Evolutionary conservation across 2,113 vertebrate genomes (phyloP), one percentile per base, ranked within the genome.

Genomic region (Girardinichthys multiradiatus): DNA sequence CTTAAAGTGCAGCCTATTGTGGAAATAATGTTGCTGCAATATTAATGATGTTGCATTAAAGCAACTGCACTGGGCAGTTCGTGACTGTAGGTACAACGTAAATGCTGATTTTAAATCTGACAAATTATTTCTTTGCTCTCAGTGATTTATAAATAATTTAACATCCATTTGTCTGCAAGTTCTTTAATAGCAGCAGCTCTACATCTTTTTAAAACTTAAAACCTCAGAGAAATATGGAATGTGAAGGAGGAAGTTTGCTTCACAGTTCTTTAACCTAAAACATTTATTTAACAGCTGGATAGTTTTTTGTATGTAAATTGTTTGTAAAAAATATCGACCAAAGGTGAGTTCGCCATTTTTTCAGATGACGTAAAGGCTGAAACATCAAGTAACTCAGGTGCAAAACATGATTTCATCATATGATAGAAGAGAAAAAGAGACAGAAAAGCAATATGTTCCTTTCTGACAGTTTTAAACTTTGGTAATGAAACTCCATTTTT

Each of bases 11-110:
- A 4, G 57, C 24, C 24, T 51, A 42, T 27, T 71, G 15, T 71
- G 28, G 51, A 74, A 74, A 75, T 64, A 65, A 37, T 42, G 68
- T 64, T n/a, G 35, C 15, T 70, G 60, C 57, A 85, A 58, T 72
- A 79, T 61, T 78, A 71, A 71, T 84, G 54, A 39, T 17, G 31
- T 37, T 59, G 27, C 51, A 79, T 75, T 71, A 64, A 24, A 68
- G 68, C 57, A 59, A 67, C 75, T 54, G 64, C 33, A 24, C 4
- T 63, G 33, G 42, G 19, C 1, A 57, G n/a, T 42, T 33, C 19
- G 64, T 27, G 31, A 73, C 19, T 59, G 33, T 58, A 64, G 35
- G 45, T 68, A 48, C 10, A 72, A 26, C 29, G 27, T 62, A 30
- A 68, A 68, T 15, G 7, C 14, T 57, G 51, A 54, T 64, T 74